phyloP scores from a whole-genome alignment of 2,888 invertebrate species.

The Timema cristinae region DNA sequence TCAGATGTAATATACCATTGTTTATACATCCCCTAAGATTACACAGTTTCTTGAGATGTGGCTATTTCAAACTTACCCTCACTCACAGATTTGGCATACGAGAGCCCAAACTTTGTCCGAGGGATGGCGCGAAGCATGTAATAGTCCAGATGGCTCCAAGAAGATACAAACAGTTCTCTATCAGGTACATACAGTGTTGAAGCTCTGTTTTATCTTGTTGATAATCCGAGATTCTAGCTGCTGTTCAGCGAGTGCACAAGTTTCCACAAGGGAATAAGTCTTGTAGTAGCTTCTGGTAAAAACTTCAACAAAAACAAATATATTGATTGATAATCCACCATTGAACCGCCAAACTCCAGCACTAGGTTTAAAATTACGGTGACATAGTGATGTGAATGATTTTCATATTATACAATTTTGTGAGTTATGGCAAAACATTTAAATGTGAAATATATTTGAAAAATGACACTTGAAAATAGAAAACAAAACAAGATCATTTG shows the following conservation, averaged over 20 bases:
- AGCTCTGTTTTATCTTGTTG: slow-evolving; percentile 59
- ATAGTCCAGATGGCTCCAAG: slow-evolving; percentile 74
- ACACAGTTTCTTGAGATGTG: too few relatives aligned
- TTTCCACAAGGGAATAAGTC: slow-evolving; percentile 29
- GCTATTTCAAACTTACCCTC: too few relatives aligned
- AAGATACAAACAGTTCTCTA: slow-evolving; percentile 68
- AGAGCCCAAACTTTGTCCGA: slow-evolving; percentile 21
- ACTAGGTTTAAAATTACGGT: too few relatives aligned
- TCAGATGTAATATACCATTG: neutral
- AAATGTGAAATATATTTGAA: too few relatives aligned
- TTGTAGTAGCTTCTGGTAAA: slow-evolving; percentile 31
- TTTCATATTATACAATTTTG: too few relatives aligned
- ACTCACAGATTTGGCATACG: too few relatives aligned
- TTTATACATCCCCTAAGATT: too few relatives aligned
- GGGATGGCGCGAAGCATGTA: slow-evolving; percentile 62
- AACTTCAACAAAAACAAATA: slow-evolving; percentile 27
- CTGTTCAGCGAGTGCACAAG: slow-evolving; percentile 36
- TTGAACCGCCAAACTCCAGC: neutral
- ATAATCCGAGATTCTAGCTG: slow-evolving; percentile 51
- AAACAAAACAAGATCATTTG: too few relatives aligned
- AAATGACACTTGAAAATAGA: too few relatives aligned
- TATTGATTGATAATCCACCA: too few relatives aligned
- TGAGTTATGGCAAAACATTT: too few relatives aligned
- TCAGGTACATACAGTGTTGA: slow-evolving; percentile 59
- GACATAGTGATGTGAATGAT: too few relatives aligned